Percentiles rank a stretch among this genome's conserved stretches.
Evolutionary conservation across 2,113 vertebrate genomes (phyloP).

Genomic region (Dinomys branickii): DNA sequence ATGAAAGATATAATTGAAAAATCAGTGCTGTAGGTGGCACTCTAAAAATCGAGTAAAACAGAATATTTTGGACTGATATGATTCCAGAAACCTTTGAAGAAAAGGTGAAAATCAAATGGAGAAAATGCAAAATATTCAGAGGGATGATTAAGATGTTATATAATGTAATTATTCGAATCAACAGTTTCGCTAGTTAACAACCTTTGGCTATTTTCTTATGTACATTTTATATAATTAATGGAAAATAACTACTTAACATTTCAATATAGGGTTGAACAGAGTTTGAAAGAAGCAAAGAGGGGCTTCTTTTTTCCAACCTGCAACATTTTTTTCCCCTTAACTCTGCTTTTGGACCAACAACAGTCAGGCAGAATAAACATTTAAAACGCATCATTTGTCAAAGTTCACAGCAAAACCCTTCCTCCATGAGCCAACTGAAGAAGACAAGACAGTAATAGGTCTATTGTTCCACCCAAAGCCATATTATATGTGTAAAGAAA

Average conservation of each 20-base stretch:
- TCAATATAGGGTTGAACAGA: background rate
- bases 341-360: constrained; percentile 32
- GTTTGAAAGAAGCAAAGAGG: background rate
- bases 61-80: background rate
- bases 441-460: background rate
- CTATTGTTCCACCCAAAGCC: constrained; percentile 11
- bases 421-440: background rate
- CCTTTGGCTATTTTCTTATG: background rate
- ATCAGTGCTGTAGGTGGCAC: background rate
- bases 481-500: background rate
- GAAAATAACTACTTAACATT: background rate
- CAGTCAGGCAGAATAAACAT: constrained; percentile 50
- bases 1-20: background rate
- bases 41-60: background rate
- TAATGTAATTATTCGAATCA: background rate
- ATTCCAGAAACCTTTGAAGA: background rate
- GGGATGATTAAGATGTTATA: background rate
- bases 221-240: background rate
- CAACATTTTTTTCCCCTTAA: background rate
- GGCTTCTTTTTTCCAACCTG: background rate
- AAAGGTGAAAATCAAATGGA: background rate
- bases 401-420: constrained; percentile 53
- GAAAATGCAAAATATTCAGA: background rate
- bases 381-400: constrained; percentile 62
- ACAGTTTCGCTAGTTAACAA: background rate